These are phyloP conservation scores for Morbakka virulenta DNA, from an alignment of 30 jellyfish, hydroid and myxozoan genomes.

Conservation along the genomic window DNA sequence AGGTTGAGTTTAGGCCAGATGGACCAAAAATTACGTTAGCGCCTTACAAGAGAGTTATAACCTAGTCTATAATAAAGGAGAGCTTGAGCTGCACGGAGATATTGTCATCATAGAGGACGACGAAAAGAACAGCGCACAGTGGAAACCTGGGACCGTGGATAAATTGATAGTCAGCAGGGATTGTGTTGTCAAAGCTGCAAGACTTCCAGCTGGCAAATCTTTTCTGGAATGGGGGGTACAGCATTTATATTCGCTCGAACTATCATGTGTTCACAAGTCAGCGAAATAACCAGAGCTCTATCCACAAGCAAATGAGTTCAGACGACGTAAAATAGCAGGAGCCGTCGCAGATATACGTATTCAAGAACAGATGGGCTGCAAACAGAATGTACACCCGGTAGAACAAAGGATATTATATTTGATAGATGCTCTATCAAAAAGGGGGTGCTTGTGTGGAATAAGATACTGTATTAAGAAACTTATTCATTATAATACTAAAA, in stretches of 20 bases:
- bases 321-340: no score
- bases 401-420: no score
- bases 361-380: no score
- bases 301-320: no score
- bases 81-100: constrained; percentile 1
- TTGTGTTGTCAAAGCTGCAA: constrained; percentile 11
- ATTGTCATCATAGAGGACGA: constrained; percentile 20
- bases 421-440: no score
- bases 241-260: constrained; percentile 41
- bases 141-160: constrained; percentile 17
- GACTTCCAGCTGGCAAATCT: constrained; percentile 1
- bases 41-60: constrained; percentile 8
- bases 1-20: constrained; percentile 22
- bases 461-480: no score
- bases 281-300: no score
- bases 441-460: no score
- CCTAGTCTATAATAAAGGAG: neutral
- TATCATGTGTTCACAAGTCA: no score
- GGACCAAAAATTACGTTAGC: constrained; percentile 40
- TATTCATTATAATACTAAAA: no score
- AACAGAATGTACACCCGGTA: no score
- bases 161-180: neutral
- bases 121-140: constrained; percentile 11
- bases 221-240: constrained; percentile 35
- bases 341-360: no score